phyloP scores from a whole-genome alignment of 2,888 invertebrate genomes.

The Cheilosia impressa region DNA sequence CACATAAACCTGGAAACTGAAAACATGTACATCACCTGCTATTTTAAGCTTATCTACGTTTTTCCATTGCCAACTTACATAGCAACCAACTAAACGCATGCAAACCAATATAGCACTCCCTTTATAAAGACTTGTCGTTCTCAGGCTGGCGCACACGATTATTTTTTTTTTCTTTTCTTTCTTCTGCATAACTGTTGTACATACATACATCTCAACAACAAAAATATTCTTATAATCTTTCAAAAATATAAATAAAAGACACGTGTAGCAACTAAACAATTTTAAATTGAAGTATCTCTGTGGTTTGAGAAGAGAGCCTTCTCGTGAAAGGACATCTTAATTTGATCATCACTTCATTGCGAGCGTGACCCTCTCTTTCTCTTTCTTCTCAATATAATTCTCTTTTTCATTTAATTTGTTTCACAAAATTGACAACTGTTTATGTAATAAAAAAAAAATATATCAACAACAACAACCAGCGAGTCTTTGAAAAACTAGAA shows the following conservation, averaged over 20 bases:
- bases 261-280: conserved; percentile 10
- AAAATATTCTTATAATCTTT: conserved; percentile 51
- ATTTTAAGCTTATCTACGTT: no score
- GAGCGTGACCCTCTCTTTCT: conserved; percentile 54
- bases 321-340: conserved; percentile 52
- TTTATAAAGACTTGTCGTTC: conserved; percentile 59
- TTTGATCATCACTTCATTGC: conserved; percentile 41
- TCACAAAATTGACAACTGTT: conserved; percentile 9
- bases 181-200: conserved; percentile 51
- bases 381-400: conserved; percentile 66
- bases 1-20: no score
- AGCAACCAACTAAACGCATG: background rate
- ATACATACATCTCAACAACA: conserved; percentile 47
- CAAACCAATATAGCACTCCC: conserved; percentile 7
- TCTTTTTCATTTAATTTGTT: conserved; percentile 37
- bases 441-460: background rate
- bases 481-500: conserved; percentile 50
- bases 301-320: conserved; percentile 42
- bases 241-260: conserved; percentile 16
- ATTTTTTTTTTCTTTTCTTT: conserved; percentile 37
- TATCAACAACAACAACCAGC: background rate
- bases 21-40: no score
- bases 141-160: conserved; percentile 62
- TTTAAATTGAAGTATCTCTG: conserved; percentile 20
- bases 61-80: background rate